phyloP scores from a whole-genome alignment of 2,113 vertebrate genomes.

The Atrichornis clamosus region DNA sequence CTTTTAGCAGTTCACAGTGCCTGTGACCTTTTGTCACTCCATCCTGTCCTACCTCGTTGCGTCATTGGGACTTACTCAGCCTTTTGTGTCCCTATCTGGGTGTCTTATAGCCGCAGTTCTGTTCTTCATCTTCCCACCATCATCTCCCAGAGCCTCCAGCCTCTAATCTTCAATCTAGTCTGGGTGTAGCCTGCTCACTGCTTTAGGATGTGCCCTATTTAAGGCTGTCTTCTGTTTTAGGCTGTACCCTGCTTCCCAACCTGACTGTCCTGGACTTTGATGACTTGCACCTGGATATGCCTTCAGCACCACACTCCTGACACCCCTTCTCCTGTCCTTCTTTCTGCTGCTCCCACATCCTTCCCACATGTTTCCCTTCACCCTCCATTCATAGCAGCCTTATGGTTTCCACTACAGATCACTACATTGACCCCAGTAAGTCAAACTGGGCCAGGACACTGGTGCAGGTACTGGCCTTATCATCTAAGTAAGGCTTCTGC shows the following conservation, averaged over 20 bases:
- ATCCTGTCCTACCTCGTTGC: not conserved
- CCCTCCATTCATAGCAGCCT: not conserved
- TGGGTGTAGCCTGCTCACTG: not conserved
- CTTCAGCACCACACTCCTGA: not conserved
- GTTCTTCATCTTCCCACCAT: conserved; percentile 17
- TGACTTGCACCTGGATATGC: not conserved
- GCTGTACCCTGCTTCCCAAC: not conserved
- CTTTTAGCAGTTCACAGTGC: not conserved
- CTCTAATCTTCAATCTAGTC: conserved; percentile 26
- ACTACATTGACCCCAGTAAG: not conserved
- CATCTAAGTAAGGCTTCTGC: not conserved
- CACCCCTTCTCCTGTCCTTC: not conserved
- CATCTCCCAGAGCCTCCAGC: not conserved
- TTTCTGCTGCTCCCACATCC: not conserved
- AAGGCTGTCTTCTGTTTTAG: not conserved
- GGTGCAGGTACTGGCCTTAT: not conserved
- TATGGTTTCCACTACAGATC: not conserved
- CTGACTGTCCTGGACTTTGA: not conserved
- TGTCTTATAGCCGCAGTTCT: not conserved
- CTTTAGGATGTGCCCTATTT: not conserved
- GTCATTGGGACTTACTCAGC: not conserved
- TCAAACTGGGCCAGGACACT: not conserved
- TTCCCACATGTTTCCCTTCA: not conserved
- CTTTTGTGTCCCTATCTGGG: not conserved
- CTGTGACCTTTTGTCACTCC: not conserved